Base-by-base conservation (phyloP, 2,113 vertebrate species). In the Ceuthmochares aereus region DNA sequence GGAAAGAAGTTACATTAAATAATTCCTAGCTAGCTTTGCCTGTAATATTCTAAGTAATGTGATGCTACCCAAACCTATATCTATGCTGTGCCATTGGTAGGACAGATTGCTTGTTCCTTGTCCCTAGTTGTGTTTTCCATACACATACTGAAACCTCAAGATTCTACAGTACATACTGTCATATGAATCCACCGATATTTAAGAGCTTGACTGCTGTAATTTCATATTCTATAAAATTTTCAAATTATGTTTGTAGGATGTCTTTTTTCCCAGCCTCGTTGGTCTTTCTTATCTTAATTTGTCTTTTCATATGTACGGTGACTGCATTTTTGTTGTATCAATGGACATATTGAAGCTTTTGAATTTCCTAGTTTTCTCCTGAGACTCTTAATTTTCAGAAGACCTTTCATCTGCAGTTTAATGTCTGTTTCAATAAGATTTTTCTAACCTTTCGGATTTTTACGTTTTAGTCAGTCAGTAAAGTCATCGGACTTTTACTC, bases 241-340 rank as follows among this genome's bases (percentile, higher is more conserved):
- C 11, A 80, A 60, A 30, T 87, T 87, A 27, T 16, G 7, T 45
- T 90, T 89, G 47, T 51, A 76, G 22, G 36, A 75, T 83, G 45
- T 89, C 60, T 88, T 89, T 75, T 25, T 85, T 89, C 27, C 68
- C 37, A 52, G 45, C 21, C 2, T 2, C 34, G 60, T 23, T 22
- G 51, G 27, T 80, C 69, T 83, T 76, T 7, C 74, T 90, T 3
- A 25, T 45, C 64, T 70, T 87, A 90, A 83, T 91, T 89, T 87
- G 37, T 69, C 40, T 78, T 91, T 82, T 93, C 40, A 16, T 68
- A 78, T 89, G 60, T 49, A 83, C 63, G 72, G 34, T 84, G 68
- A 91, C 94, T 85, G 49, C 27, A 42, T 84, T 92, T 96, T 87
- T 95, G 42, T 83, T 93, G 72, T 77, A 81, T 95, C 54, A 63